Base-by-base conservation (phyloP, 1,140 invertebrate species). In the Penaeus indicus region DNA sequence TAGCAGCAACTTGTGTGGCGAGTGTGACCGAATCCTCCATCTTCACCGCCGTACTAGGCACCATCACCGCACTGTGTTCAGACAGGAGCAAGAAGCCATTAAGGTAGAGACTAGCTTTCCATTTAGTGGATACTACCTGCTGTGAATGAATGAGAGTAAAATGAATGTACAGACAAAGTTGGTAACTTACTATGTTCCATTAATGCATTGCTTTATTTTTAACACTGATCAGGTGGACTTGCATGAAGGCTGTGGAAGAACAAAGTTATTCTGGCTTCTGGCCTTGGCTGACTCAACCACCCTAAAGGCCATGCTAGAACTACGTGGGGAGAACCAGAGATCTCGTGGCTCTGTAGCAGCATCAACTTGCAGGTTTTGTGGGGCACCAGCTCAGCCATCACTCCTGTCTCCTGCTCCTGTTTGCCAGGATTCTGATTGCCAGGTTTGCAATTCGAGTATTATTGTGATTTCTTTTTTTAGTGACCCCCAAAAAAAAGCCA, bases 21-120 rank as follows among this genome's bases (percentile, higher is more conserved):
- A 99, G 92, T 99, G 98, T 93, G 98, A 99, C 93, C 94, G 97
- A 42, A 97, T 98, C 92, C 93, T 99, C 10, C 98, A 99, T 93
- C 94, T 99, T 47, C 97, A 97, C 92, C 94, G 97, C 60, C 95
- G 95, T 91, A 98, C 97, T n/a, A 94, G 96, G 77, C 94, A 95
- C 77, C 98, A 99, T 93, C 95, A 96, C 77, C 94, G 98, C 92
- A 90, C 94, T 93, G 95, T 98, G 1, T 99, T 98, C 92, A 98
- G 98, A 93, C 97, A 99, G 92, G 97, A 99, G 92, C 97, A 98
- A 92, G 97, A 98, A 92, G 97, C 97, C 0, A 97, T 97, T 75
- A 91, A 92, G 90, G 91, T 90, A 78, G 8, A 32, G n/a, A 16
- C 62, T 38, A 47, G 77, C 21, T 13, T 2, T 54, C 54, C 54